Base-by-base conservation (phyloP, 2,113 vertebrate genomes). In the Clupea harengus region DNA sequence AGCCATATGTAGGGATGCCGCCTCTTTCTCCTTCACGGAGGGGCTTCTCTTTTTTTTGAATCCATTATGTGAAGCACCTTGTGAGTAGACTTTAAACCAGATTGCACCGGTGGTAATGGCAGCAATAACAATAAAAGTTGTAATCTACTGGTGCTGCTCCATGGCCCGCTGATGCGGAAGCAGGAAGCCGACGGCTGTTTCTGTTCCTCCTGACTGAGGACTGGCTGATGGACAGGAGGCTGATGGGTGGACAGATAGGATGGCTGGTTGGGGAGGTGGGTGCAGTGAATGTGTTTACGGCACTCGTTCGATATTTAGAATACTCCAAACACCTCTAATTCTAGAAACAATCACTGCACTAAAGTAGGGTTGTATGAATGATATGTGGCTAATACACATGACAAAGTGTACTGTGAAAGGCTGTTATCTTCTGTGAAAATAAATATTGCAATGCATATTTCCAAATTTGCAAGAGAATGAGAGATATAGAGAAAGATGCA, bases 41-140 rank as follows among this genome's bases (percentile, higher is more conserved):
- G 64, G 64, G 39, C 39, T 39, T 72, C 32, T 72, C 9, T 32
- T 13, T 28, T 72, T 28, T 72, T 32, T 72, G 22, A n/a, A 32
- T 32, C 32, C 25, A 72, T 32, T 72, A 72, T 72, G 64, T 25
- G 64, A 72, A 32, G 64, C 25, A 25, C 64, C 64, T 28, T 72
- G 64, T 72, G 64, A 72, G 64, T 32, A 32, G 64, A 72, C 64
- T 72, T 72, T 72, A 32, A 72, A 72, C 28, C 64, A 72, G 64
- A 72, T 72, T 72, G 64, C 64, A 3, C 4, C 11, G 64, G 64
- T 13, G 25, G 15, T 72, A 72, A 72, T 72, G 64, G 64, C 28
- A 6, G 64, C 8, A 72, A 72, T 72, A 72, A 72, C 64, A 72
- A 72, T 72, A 72, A 72, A 72, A 72, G 64, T 25, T 13, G 64